Evolutionary conservation across 2,888 invertebrate species (phyloP), one percentile per base, ranked within the genome.

Genomic region (Cantharis nigra): DNA sequence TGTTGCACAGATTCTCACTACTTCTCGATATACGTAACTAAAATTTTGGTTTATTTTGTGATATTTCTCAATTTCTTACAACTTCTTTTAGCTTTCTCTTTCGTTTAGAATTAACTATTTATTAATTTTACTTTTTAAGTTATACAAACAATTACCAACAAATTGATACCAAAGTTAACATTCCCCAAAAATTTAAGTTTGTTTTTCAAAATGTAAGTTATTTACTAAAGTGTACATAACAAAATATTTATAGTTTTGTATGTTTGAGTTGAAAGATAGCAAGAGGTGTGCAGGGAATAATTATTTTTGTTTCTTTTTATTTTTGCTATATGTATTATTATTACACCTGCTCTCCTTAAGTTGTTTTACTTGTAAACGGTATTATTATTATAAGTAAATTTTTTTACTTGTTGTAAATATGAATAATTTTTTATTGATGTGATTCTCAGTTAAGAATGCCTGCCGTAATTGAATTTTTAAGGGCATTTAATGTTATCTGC

Each of bases 121-220:
- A 78, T 78, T 78, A 73, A 76, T 76, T 72, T 76, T 76, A 76
- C n/a, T 14, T 76, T 16, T n/a, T 78, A 78, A 78, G 78, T 76
- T 72, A 49, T 49, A 74, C 74, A 72, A 77, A 79, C 79, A 82
- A 87, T 87, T 88, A 88, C 87, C 87, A 88, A 87, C 87, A 87
- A 88, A 87, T 87, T 88, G 87, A 92, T 92, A 92, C 92, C 92
- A 93, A 93, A 93, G 92, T 92, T 92, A 92, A 92, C 92, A 93
- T 92, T 93, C 92, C 92, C 92, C 91, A 91, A 88, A 89, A 87
- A 88, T 86, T 85, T 71, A 77, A 75, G 71, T 49, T 49, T 85
- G 84, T 86, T 86, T 87, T 85, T 85, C 85, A 85, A 85, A 86
- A 86, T 83, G 82, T 84, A 85, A 85, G 84, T 85, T 86, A 87